Base-by-base conservation (phyloP, 2,113 vertebrate genomes). In the Pluvialis apricaria region DNA sequence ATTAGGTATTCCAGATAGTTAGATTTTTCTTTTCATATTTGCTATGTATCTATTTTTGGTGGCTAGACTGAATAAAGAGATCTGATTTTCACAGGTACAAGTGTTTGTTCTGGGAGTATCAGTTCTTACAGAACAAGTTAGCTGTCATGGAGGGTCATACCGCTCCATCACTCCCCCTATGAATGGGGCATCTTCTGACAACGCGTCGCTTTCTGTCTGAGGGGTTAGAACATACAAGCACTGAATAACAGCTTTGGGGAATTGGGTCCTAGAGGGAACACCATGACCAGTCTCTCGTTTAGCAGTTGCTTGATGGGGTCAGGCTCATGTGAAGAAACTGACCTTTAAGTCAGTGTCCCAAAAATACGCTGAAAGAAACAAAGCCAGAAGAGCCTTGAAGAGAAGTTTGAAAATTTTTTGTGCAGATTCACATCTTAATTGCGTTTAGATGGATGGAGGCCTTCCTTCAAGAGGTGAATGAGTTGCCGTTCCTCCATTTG, bases 61-160 rank as follows among this genome's bases (percentile, higher is more conserved):
- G 47, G n/a, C 58, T 55, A 29, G 57, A 13, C 29, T 36, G 34
- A 32, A 19, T 26, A 29, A 42, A 40, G 52, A 44, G 31, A 36
- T 42, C 4, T 71, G 32, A 17, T 29, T 80, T 42, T n/a, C 38
- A 34, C 24, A 32, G 5, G 54, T 38, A 28, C 16, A 57, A 14
- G 29, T 21, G 20, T 52, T 70, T 34, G 47, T 32, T 75, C 55
- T 64, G 36, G 2, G 6, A 58, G 18, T 28, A 11, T 28, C 42
- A 19, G 55, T 58, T 70, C 42, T 76, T 45, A 10, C 38, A 54
- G 70, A 40, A 31, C 69, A 58, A 82, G 57, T 16, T 36, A 26
- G 44, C 25, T 0, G 1, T 51, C 20, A 5, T 8, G 24, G n/a
- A 57, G 62, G 5, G 28, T 57, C 8, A 0, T 8, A 4, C 11